These are phyloP conservation scores for Cryptomyrus ogoouensis DNA, from an alignment of 2,113 vertebrate genomes.

Conservation along the genomic window DNA sequence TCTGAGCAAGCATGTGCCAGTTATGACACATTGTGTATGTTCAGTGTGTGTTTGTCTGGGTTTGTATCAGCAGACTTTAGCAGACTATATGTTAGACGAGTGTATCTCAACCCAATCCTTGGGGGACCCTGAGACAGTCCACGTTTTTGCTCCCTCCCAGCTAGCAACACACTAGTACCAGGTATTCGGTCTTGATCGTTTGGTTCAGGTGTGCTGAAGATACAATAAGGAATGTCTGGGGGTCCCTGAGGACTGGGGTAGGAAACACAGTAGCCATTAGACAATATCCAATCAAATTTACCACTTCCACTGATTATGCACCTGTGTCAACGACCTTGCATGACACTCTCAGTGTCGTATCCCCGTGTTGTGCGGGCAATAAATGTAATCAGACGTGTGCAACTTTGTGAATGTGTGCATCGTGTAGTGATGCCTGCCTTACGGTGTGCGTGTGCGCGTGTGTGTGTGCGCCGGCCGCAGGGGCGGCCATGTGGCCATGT, in stretches of 20 bases:
- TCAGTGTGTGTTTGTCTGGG: not conserved
- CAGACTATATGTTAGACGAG: not conserved
- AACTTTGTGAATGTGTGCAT: not conserved
- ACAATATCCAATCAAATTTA: not conserved
- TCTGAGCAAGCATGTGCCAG: not conserved
- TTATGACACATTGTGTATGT: not conserved
- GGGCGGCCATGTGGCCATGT: conserved; percentile 15
- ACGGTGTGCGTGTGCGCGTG: not conserved
- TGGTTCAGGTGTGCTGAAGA: not conserved
- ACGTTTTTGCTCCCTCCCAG: not conserved
- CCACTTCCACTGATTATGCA: not conserved
- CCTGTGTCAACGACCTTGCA: not conserved
- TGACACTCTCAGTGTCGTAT: not conserved
- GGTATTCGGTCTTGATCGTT: not conserved
- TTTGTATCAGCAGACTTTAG: not conserved
- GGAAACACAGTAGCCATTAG: not conserved
- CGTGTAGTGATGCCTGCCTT: not conserved
- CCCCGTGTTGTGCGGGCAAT: not conserved
- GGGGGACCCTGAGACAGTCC: not conserved
- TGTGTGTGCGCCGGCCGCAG: conserved; percentile 11
- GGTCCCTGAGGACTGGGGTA: not conserved
- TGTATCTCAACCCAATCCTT: not conserved
- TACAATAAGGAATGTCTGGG: not conserved
- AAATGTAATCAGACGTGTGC: conserved; percentile 15
- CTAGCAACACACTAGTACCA: not conserved